Base-by-base conservation (phyloP, 1,140 invertebrate genomes). In the Drosophila lacertosa region DNA sequence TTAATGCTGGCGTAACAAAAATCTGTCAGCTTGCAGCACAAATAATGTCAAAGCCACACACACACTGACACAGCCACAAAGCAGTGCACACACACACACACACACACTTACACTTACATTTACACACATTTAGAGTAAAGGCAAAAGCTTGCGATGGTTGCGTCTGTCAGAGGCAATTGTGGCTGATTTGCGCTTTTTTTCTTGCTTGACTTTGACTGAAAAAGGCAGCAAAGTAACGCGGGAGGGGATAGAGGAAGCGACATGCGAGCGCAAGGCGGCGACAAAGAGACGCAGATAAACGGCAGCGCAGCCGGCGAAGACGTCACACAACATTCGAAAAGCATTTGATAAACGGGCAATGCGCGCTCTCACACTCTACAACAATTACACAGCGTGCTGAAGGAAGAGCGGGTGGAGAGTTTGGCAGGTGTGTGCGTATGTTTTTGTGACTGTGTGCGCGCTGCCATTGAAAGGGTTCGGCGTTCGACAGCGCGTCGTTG, bases 21-120 rank as follows among this genome's bases (percentile, higher is more conserved):
- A 84, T 84, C 81, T 84, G 81, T 84, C 81, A 84, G 81, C 82
- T 86, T 86, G 81, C 81, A 84, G 81, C 82, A 86, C 74, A 88
- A 88, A 81, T 81, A 88, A 81, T 77, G 81, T 84, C 81, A 86
- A 84, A 86, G 81, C 69, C 81, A 86, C 60, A 65, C 65, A 60
- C 16, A 58, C 45, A 35, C 20, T 51, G 50, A 48, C 40, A 48
- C 33, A 33, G 44, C 18, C 57, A 62, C 63, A 78, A 64, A 78
- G 69, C 40, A 71, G 39, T 29, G 39, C 59, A 65, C 59, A 47
- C 40, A 68, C 33, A 47, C 67, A 54, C 50, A 62, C 20, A 64
- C n/a, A 24, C 32, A 40, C 15, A 40, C 11, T 40, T 47, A 20
- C 24, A 18, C 24, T 15, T 16, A 15, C 40, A 20, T n/a, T n/a